Evolutionary conservation across 2,888 invertebrate species (phyloP), one percentile per base, ranked within the genome.

Genomic region (Acleris sparsana): DNA sequence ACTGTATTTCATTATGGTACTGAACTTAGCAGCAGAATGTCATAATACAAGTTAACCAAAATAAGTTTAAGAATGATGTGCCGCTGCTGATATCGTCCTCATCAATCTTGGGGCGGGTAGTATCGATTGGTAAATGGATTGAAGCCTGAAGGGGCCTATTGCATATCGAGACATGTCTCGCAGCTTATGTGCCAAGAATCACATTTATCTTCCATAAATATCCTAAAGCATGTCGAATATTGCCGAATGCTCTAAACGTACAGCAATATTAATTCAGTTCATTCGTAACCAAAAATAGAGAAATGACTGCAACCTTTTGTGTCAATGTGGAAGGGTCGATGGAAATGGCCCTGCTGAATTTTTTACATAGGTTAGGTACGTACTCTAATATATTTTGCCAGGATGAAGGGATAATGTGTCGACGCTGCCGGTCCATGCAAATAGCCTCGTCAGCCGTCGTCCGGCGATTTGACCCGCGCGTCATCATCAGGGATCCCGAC

Each of bases 321-420:
- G 72, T 72, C 71, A 69, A 69, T 70, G 67, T 69, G 69, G 79
- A 75, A 79, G 75, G 78, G 79, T 72, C 73, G 76, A 74, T 80
- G 77, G 77, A 82, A 80, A 80, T 77, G 79, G 75, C 77, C 72
- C 69, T 72, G 71, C 74, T 73, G 76, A 79, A 81, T 57, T 62
- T 66, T 66, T 66, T 66, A 33, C 33, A 33, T 9, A 33, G 9
- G 33, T 33, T 9, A 33, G 33, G 33, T 33, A 33, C 33, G 61
- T 62, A 75, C 77, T 76, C 77, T 74, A 76, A 76, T 82, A 82
- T 81, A 75, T 83, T 80, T 77, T 71, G 68, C 75, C 78, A 81
- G 80, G 84, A 77, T 75, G 76, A 53, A 75, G 82, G 86, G 85
- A 83, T 86, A 85, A 85, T 85, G 84, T 76, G 82, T 77, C 73